A percentile compares a stretch with the other conserved stretches of the same genome.
Evolutionary conservation across 2,797 vertebrate species (phyloP).

Genomic region (Dryobates pubescens): DNA sequence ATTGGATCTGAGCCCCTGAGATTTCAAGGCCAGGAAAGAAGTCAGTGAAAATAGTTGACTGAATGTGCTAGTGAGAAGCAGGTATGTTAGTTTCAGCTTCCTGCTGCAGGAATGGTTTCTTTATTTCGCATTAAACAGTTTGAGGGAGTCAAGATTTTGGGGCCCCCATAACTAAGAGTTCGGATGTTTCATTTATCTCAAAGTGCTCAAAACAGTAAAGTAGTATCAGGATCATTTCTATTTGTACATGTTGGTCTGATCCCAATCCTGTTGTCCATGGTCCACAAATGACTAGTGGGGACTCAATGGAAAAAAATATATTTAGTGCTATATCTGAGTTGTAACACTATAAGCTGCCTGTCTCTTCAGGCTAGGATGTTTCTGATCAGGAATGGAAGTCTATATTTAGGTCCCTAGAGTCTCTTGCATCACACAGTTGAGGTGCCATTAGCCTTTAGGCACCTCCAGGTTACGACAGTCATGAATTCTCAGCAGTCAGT

Average conservation of each 20-base stretch:
- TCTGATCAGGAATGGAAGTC: slow-evolving; percentile 25
- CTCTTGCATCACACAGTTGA: slow-evolving; percentile 26
- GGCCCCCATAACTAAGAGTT: background rate
- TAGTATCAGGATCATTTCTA: background rate
- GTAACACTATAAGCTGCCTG: slow-evolving; percentile 27
- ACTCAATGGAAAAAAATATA: background rate
- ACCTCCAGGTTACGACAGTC: slow-evolving; percentile 55
- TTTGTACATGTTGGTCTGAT: background rate
- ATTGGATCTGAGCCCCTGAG: background rate
- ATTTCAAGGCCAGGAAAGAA: background rate
- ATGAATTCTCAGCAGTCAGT: slow-evolving; percentile 46
- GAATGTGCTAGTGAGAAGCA: background rate
- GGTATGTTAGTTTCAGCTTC: background rate
- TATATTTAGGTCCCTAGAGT: slow-evolving; percentile 53
- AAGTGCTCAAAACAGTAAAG: background rate
- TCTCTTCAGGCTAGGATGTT: slow-evolving; percentile 29
- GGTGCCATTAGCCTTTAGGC: slow-evolving; percentile 61
- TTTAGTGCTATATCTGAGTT: background rate
- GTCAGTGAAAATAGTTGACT: background rate
- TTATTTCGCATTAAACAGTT: slow-evolving; percentile 6
- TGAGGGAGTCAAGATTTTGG: background rate
- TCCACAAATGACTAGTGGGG: background rate
- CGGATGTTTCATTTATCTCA: background rate
- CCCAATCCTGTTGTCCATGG: accelerated
- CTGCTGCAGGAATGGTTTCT: background rate